Evolutionary conservation across 2,888 invertebrate species (phyloP).

Genomic region (Griposia aprilina): DNA sequence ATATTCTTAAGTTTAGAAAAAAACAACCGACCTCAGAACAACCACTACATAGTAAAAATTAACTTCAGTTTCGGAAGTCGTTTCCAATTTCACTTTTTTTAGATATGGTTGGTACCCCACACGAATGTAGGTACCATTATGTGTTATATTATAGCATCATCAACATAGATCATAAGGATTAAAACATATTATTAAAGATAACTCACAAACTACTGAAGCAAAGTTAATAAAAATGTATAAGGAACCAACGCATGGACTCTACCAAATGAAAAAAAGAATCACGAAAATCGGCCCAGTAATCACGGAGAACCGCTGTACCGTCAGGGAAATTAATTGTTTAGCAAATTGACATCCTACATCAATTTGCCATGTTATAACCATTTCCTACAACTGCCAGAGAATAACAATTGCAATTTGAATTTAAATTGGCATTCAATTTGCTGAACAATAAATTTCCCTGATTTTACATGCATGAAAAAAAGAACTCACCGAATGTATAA

Average conservation of each 20-base stretch:
- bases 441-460: background rate
- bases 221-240: background rate
- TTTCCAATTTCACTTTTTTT: background rate
- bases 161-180: background rate
- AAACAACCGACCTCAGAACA: background rate
- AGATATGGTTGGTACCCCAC: background rate
- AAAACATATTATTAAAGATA: background rate
- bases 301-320: background rate
- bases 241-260: background rate
- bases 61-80: background rate
- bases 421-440: too few relatives aligned
- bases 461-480: conserved; percentile 1
- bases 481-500: conserved; percentile 18
- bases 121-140: background rate
- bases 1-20: background rate
- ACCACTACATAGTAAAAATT: background rate
- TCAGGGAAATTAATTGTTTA: background rate
- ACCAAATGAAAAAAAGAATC: background rate
- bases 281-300: background rate
- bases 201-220: conserved; percentile 3
- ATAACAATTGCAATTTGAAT: background rate
- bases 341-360: background rate
- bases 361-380: background rate
- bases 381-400: background rate
- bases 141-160: background rate